Conservation (phyloP, 1,140 invertebrate species). For the Calosoma granatense region DNA sequence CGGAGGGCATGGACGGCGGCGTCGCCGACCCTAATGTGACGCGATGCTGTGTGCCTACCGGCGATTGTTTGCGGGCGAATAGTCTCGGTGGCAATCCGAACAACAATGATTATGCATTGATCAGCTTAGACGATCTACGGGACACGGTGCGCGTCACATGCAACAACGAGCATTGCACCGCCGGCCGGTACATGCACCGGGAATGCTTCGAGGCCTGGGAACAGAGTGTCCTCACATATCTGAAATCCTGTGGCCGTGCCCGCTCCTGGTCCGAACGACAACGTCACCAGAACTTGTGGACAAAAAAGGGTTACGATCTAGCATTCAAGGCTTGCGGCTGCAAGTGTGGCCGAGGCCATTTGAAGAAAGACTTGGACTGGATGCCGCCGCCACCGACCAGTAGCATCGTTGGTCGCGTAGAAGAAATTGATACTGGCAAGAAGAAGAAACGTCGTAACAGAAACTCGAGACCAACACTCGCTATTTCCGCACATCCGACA, state of each 20-base stretch:
- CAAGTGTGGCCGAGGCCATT: slow-evolving; percentile 78
- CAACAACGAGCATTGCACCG: slow-evolving; percentile 84
- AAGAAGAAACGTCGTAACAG: slow-evolving; percentile 59
- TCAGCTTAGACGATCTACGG: slow-evolving; percentile 60
- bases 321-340: slow-evolving; percentile 83
- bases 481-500: slow-evolving; percentile 37
- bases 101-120: slow-evolving; percentile 44
- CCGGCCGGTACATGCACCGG: slow-evolving; percentile 87
- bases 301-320: slow-evolving; percentile 92
- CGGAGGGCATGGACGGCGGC: slow-evolving; percentile 30
- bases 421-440: slow-evolving; percentile 40
- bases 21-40: slow-evolving; percentile 40
- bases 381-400: slow-evolving; percentile 47
- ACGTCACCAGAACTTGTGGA: slow-evolving; percentile 90
- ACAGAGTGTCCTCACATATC: slow-evolving; percentile 71
- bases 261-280: slow-evolving; percentile 91
- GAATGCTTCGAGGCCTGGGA: slow-evolving; percentile 94
- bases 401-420: slow-evolving; percentile 32
- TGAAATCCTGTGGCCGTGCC: slow-evolving; percentile 81
- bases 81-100: slow-evolving; percentile 27
- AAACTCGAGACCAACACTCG: slow-evolving; percentile 48
- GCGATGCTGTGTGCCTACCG: slow-evolving; percentile 71
- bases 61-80: slow-evolving; percentile 59
- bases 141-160: slow-evolving; percentile 83
- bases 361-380: slow-evolving; percentile 93